These are phyloP conservation scores for Thripadectes ignobilis DNA, from an alignment of 2,797 vertebrate genomes.

Conservation along the genomic window DNA sequence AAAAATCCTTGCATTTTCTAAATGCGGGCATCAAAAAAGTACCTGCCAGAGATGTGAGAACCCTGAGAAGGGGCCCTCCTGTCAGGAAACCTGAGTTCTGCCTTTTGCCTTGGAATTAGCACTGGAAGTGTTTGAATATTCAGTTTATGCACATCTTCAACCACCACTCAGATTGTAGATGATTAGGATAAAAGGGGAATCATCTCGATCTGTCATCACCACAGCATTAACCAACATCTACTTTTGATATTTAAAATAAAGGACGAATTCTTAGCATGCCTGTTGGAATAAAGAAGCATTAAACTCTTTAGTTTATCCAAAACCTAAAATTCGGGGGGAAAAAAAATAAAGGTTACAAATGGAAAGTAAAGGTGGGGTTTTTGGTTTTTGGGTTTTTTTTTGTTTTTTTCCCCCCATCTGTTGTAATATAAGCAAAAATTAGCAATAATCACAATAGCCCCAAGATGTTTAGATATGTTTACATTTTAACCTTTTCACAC, in stretches of 20 bases:
- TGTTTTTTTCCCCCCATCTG: not conserved
- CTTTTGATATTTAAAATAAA: not conserved
- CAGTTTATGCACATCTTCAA: not conserved
- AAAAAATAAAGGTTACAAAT: not conserved
- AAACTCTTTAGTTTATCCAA: not conserved
- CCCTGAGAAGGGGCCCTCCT: not conserved
- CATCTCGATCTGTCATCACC: not conserved
- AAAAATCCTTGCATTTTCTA: not conserved
- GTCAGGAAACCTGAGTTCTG: not conserved
- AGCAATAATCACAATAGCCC: not conserved
- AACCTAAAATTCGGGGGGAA: not conserved
- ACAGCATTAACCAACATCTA: not conserved
- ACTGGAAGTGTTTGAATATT: not conserved
- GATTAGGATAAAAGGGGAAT: not conserved
- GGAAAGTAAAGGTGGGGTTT: not conserved
- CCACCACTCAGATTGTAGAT: not conserved
- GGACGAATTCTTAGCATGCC: not conserved
- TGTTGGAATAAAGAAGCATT: not conserved
- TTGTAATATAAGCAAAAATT: not conserved
- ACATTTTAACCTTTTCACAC: constrained; percentile 9
- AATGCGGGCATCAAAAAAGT: not conserved
- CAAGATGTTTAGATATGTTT: not conserved
- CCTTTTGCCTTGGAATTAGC: not conserved
- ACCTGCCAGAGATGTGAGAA: not conserved
- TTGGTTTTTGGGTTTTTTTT: not conserved